Evolutionary conservation across 2,113 vertebrate species (phyloP).

Genomic region (Rhadina sibilatrix): DNA sequence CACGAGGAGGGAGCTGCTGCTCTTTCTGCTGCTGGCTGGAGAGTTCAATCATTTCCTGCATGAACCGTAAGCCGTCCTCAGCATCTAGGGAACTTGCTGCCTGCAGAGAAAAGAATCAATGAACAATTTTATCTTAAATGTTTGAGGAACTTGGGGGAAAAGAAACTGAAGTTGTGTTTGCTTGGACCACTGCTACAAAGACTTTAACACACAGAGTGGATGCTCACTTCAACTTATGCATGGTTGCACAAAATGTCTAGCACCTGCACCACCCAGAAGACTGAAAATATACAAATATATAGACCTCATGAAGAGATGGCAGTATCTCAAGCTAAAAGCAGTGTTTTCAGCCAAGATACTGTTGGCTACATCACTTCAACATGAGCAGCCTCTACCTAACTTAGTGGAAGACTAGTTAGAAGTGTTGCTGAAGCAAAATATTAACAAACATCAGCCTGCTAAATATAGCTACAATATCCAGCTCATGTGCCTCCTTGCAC

Average conservation of each 20-base stretch:
- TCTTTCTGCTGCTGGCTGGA: slow-evolving; percentile 99
- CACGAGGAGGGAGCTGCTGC: slow-evolving; percentile 95
- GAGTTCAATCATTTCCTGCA: slow-evolving; percentile 99
- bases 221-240: not conserved
- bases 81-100: slow-evolving; percentile 94
- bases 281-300: not conserved
- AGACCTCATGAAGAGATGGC: not conserved
- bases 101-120: slow-evolving; percentile 52
- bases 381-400: not conserved
- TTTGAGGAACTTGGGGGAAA: not conserved
- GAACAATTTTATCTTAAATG: not conserved
- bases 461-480: not conserved
- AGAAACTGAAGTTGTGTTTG: not conserved
- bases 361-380: not conserved
- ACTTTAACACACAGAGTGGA: not conserved
- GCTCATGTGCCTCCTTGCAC: not conserved
- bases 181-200: not conserved
- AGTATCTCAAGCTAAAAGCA: not conserved
- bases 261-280: not conserved
- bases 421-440: not conserved
- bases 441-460: not conserved
- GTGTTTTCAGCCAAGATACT: not conserved
- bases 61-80: slow-evolving; percentile 95
- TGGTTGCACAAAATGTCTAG: not conserved
- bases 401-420: not conserved